A percentile compares a stretch with the other conserved stretches of the same genome.
phyloP scores from a whole-genome alignment of 2,888 invertebrate species.

The Drosophila villosipedis region DNA sequence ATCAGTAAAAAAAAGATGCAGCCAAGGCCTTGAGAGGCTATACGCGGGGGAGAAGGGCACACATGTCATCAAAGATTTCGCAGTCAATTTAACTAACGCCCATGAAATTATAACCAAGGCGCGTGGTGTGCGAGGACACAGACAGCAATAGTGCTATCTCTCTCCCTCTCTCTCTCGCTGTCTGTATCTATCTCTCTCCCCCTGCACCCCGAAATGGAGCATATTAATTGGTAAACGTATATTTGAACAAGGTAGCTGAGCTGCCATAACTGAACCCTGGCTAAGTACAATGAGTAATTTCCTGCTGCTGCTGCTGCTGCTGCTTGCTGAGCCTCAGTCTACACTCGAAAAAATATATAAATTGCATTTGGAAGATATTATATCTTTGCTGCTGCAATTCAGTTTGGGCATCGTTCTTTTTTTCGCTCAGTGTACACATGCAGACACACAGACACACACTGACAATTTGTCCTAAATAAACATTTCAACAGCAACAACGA shows the following conservation, averaged over 20 bases:
- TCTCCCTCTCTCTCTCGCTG: background rate
- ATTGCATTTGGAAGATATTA: background rate
- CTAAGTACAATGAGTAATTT: constrained; percentile 79
- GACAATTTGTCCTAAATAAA: constrained; percentile 83
- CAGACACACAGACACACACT: constrained; percentile 26
- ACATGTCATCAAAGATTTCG: constrained; percentile 59
- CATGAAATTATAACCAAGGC: constrained; percentile 63
- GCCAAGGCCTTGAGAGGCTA: constrained; percentile 30
- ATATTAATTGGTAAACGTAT: constrained; percentile 65
- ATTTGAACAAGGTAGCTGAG: constrained; percentile 57
- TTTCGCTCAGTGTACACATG: background rate
- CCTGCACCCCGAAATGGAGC: constrained; percentile 40
- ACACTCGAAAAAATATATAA: constrained; percentile 23
- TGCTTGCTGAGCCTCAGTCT: constrained; percentile 45
- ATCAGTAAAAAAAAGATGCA: constrained; percentile 42
- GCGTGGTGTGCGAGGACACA: constrained; percentile 41
- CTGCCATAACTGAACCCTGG: constrained; percentile 46
- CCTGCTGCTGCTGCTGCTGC: constrained; percentile 63
- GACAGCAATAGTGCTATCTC: constrained; percentile 9
- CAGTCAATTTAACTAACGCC: constrained; percentile 73
- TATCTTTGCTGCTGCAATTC: background rate
- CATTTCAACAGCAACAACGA: constrained; percentile 72
- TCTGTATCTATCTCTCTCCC: background rate
- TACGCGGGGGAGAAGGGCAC: background rate
- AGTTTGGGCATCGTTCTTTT: background rate